Evolutionary conservation across 92 coral and sea anemone genomes (phyloP), one percentile per base, ranked within the genome.

Genomic region (Anthopleura xanthogrammica): DNA sequence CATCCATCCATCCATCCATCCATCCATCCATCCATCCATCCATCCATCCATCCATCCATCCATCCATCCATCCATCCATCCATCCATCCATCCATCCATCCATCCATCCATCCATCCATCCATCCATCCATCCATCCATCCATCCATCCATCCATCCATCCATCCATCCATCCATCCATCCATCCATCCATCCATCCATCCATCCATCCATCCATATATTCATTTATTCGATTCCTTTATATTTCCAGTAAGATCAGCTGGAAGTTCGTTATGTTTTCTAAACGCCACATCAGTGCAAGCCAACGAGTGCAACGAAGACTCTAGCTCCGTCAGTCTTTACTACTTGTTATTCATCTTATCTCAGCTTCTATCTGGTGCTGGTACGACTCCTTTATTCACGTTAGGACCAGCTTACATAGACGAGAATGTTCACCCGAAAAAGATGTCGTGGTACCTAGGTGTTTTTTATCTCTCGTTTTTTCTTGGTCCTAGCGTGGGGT

Each of bases 361-460:
- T 39, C 87, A 84, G 66, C 46, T 84, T 39, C 36, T 84, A 36
- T 43, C 82, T 2, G 87, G 87, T 20, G 87, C 82, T 41, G 87
- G 87, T 16, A 77, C 87, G 14, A 60, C 87, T 1, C 82, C 87
- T 5, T 58, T 84, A 39, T 77, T 24, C 52, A 13, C 82, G 0
- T 80, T 84, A 5, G 87, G 87, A 17, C 87, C 87, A 16, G 87
- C 87, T 23, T 84, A 84, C 82, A 29, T 84, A 16, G 87, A 84
- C n/a, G 87, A 84, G 20, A 84, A 84, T 24, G 87, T 84, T 0
- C 77, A 60, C 72, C 82, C 87, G 5, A 77, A 58, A 36, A n/a
- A 19, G 5, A 62, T 41, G 43, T 55, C 80, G 17, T 23, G 39
- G 39, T 83, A 83, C 75, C 76, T 83, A 1, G 86, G 80, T 42